Percentiles rank a stretch among this genome's conserved stretches.
Evolutionary conservation across 2,797 vertebrate genomes (phyloP).

Genomic region (Sibirionetta formosa): DNA sequence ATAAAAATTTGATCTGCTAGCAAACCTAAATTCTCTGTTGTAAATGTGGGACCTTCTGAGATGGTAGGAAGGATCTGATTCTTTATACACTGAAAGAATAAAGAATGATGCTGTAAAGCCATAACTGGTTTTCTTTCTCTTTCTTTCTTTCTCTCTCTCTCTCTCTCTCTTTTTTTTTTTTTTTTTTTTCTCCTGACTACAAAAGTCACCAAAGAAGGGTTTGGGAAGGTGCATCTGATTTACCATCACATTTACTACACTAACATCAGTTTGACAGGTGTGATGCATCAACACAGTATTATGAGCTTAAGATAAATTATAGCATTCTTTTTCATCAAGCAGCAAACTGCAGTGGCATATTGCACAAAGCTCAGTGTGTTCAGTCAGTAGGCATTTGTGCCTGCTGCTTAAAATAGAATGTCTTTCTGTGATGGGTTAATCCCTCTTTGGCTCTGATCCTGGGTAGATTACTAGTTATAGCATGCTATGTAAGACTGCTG

Average conservation of each 20-base stretch:
- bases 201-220: background rate
- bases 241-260: background rate
- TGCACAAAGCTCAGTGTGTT: constrained; percentile 64
- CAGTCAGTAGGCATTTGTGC: constrained; percentile 77
- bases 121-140: background rate
- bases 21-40: background rate
- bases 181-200: background rate
- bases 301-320: constrained; percentile 6
- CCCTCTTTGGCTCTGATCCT: constrained; percentile 81
- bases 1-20: background rate
- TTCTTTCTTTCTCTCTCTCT: too few species aligned
- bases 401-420: constrained; percentile 82
- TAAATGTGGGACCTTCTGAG: background rate
- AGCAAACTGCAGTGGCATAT: background rate
- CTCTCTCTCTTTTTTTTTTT: background rate
- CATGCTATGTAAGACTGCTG: constrained; percentile 69
- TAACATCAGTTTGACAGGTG: constrained; percentile 52
- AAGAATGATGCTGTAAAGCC: background rate
- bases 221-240: background rate
- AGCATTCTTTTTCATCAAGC: constrained; percentile 28
- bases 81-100: background rate
- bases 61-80: background rate
- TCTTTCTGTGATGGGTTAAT: constrained; percentile 85
- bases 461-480: constrained; percentile 78
- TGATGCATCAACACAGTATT: background rate